A percentile compares a stretch with the other conserved stretches of the same genome.
Conservation (phyloP, 2,888 invertebrate species). For the Leistus spinibarbis region DNA sequence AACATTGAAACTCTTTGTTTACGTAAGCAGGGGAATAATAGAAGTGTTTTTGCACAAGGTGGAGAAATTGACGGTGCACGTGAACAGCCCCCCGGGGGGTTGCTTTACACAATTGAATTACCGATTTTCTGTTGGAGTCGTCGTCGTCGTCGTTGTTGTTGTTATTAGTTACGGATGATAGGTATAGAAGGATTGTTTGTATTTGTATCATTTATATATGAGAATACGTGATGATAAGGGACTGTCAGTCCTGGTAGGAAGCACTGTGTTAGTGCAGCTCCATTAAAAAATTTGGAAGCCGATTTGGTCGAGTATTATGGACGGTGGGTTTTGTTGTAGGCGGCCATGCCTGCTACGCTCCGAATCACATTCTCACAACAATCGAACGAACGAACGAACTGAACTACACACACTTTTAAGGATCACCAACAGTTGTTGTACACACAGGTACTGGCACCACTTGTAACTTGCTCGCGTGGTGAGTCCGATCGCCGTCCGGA, state of each 20-base stretch:
- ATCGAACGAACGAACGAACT: too few species aligned
- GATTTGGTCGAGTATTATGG: constrained; percentile 1
- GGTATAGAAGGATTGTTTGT: too few species aligned
- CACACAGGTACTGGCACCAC: background rate
- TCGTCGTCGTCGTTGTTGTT: background rate
- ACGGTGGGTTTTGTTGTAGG: constrained; percentile 2
- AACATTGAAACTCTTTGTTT: background rate
- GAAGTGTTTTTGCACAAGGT: background rate
- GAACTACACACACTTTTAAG: background rate
- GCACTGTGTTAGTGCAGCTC: background rate
- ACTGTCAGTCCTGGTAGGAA: background rate
- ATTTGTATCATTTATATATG: background rate
- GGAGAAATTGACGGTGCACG: background rate
- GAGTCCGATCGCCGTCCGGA: background rate
- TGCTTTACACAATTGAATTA: background rate
- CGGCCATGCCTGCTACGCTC: background rate
- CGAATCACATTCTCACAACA: background rate
- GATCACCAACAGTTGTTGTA: too few species aligned
- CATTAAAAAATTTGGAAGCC: background rate
- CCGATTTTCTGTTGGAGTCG: background rate
- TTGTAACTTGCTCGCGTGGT: background rate
- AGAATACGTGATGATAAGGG: background rate
- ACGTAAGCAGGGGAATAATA: background rate
- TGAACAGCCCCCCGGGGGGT: background rate
- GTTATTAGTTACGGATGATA: background rate